Evolutionary conservation across 2,888 invertebrate species (phyloP).

Genomic region (Epinotia brunnichana): DNA sequence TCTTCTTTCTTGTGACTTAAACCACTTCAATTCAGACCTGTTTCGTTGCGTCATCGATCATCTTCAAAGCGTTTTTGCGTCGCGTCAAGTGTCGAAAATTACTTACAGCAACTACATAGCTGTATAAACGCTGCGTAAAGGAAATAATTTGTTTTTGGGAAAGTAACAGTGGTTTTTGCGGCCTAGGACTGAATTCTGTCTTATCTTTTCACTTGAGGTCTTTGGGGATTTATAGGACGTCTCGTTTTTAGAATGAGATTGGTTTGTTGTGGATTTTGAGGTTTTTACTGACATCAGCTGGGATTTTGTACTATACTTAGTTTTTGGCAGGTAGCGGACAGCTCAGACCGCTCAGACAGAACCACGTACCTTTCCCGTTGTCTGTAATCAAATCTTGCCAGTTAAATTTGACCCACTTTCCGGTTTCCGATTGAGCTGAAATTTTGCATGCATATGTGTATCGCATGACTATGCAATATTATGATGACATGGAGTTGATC

Average conservation of each 20-base stretch:
- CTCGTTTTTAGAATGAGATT: background rate
- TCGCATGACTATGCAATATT: no score
- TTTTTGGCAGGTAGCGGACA: no score
- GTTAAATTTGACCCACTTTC: no score
- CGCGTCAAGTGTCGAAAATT: constrained; percentile 71
- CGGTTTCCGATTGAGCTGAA: no score
- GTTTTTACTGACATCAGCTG: background rate
- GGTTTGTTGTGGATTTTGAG: background rate
- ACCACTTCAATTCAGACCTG: constrained; percentile 46
- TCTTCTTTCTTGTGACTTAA: constrained; percentile 40
- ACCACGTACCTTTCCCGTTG: no score
- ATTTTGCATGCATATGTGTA: no score
- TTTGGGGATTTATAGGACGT: background rate
- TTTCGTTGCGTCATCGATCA: constrained; percentile 77
- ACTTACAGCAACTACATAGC: constrained; percentile 67
- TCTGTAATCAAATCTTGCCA: no score
- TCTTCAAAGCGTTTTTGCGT: constrained; percentile 65
- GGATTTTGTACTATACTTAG: background rate
- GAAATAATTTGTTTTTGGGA: constrained; percentile 36
- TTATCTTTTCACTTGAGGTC: constrained; percentile 20
- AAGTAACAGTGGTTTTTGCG: background rate
- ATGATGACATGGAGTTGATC: no score
- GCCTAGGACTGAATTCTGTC: background rate
- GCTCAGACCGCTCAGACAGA: no score
- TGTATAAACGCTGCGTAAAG: constrained; percentile 20